These are phyloP conservation scores for Trichosurus vulpecula DNA, from an alignment of 2,797 vertebrate species.

Conservation along the genomic window DNA sequence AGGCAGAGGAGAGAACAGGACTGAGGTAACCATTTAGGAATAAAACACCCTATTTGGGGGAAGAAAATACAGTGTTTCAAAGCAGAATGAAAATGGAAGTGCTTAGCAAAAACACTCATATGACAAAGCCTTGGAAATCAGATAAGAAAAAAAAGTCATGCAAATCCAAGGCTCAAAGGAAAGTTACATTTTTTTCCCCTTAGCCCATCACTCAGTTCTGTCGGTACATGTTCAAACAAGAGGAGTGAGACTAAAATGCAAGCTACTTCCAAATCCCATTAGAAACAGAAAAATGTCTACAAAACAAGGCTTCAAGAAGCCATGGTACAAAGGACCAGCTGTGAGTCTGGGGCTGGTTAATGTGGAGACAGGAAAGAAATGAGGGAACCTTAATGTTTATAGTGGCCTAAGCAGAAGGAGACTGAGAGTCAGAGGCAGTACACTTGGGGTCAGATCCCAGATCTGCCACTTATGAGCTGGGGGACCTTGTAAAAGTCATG, in stretches of 20 bases:
- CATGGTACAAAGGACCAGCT: neutral
- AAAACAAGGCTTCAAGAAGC: neutral
- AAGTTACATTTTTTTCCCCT: neutral
- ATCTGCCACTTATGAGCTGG: neutral
- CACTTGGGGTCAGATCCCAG: neutral
- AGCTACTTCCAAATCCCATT: neutral
- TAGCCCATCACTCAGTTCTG: neutral
- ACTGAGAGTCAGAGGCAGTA: accelerated
- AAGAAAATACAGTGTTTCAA: neutral
- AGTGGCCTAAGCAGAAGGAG: neutral
- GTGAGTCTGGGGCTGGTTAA: neutral
- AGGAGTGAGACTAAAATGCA: neutral
- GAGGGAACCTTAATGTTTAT: neutral
- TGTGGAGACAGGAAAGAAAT: accelerated
- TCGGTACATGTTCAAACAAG: neutral
- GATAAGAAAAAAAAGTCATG: neutral
- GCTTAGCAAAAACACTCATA: neutral
- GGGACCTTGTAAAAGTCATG: neutral
- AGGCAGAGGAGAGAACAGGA: neutral
- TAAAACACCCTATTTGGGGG: neutral
- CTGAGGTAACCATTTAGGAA: neutral
- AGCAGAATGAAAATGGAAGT: neutral
- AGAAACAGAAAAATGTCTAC: neutral
- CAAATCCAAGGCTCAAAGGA: neutral
- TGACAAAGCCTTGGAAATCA: neutral